Percentiles rank a stretch among this genome's conserved stretches.
These are phyloP conservation scores for Limnodromus scolopaceus DNA, from an alignment of 2,797 vertebrate species.

Conservation along the genomic window DNA sequence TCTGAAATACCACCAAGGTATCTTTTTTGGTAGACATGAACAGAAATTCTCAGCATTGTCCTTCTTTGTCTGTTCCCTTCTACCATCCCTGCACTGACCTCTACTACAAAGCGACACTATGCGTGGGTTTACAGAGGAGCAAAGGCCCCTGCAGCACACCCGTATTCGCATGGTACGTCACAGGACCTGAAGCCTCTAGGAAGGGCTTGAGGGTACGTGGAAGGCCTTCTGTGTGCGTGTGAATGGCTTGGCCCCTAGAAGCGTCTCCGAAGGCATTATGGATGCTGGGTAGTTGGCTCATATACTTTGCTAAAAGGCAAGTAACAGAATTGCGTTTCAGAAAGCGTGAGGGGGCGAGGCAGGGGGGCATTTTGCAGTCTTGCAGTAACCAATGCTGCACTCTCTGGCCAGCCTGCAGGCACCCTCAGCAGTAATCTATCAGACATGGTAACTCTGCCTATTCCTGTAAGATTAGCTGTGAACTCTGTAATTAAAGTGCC, in stretches of 20 bases:
- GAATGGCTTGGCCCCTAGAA: neutral
- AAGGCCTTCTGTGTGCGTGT: neutral
- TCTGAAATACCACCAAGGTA: neutral
- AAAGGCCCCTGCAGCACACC: neutral
- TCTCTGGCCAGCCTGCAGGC: neutral
- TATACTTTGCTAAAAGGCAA: neutral
- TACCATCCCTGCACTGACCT: neutral
- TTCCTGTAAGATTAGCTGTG: neutral
- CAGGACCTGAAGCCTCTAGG: neutral
- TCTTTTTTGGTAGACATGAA: neutral
- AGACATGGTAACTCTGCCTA: neutral
- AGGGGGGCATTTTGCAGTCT: neutral
- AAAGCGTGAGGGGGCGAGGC: neutral
- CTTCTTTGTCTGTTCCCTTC: neutral
- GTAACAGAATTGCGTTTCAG: neutral
- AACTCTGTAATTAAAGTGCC: neutral
- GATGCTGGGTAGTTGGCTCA: neutral
- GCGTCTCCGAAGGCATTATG: neutral
- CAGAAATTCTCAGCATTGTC: neutral
- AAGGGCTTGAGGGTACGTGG: neutral
- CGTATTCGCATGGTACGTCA: neutral
- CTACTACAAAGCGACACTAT: neutral
- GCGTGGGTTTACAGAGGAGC: neutral
- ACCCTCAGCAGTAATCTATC: neutral
- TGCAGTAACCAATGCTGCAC: neutral